Percentiles rank a stretch among this genome's conserved stretches.
Conservation (phyloP, 1,140 invertebrate genomes). For the Orius insidiosus region DNA sequence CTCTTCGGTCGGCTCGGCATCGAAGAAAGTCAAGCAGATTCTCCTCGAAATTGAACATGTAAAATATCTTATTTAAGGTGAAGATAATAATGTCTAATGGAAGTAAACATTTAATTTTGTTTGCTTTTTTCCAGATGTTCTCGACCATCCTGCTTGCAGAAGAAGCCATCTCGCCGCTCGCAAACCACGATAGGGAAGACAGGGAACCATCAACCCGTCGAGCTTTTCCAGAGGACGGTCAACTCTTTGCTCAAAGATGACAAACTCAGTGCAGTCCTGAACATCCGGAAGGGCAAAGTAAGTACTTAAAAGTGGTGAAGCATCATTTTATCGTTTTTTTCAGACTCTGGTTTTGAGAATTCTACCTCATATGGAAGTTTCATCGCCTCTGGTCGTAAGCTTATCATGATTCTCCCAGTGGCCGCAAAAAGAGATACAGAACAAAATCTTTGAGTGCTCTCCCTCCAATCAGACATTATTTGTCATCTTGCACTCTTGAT, state of each 20-base stretch:
- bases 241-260: conserved; percentile 13
- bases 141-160: conserved; percentile 10
- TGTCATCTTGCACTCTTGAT: background rate
- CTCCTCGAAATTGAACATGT: conserved; percentile 16
- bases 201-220: conserved; percentile 5
- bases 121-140: conserved; percentile 13
- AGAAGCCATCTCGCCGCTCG: conserved; percentile 12
- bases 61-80: background rate
- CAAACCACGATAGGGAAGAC: background rate
- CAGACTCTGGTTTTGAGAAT: conserved; percentile 13
- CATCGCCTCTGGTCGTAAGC: conserved; percentile 5
- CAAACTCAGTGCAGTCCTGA: conserved; percentile 13
- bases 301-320: background rate
- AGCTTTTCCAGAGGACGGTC: conserved; percentile 11
- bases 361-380: conserved; percentile 12
- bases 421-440: conserved; percentile 11
- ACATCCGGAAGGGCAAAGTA: conserved; percentile 16
- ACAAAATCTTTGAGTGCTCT: conserved; percentile 12
- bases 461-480: conserved; percentile 13
- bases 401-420: conserved; percentile 7
- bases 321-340: background rate
- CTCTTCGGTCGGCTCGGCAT: background rate
- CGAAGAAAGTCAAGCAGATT: conserved; percentile 13
- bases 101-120: too few species aligned
- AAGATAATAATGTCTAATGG: background rate